Conservation (phyloP, 2,797 vertebrate genomes). For the Micrastur ruficollis region DNA sequence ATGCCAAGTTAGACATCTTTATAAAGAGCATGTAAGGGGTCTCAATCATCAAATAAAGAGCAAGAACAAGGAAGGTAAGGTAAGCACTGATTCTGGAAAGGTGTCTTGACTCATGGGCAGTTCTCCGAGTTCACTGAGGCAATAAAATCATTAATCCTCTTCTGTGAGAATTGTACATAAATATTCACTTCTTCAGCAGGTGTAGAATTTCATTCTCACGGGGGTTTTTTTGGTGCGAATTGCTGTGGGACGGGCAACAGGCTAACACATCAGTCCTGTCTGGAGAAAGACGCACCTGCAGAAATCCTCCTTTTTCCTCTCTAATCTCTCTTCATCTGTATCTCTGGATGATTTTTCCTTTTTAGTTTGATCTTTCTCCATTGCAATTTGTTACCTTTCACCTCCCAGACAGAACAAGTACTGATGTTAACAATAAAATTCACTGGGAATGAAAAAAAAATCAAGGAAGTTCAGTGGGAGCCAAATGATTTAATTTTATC, state of each 20-base stretch:
- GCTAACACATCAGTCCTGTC: neutral
- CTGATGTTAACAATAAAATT: neutral
- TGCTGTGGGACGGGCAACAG: neutral
- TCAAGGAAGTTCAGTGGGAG: neutral
- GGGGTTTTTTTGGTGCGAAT: neutral
- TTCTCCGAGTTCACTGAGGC: neutral
- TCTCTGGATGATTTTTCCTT: neutral
- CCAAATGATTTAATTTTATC: neutral
- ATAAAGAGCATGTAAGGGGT: fast-evolving
- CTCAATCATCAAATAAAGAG: too few relatives aligned
- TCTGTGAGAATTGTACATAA: neutral
- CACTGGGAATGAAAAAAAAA: neutral
- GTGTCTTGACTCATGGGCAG: neutral
- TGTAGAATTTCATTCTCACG: neutral
- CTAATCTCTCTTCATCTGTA: neutral
- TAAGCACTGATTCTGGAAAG: neutral
- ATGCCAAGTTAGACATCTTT: neutral
- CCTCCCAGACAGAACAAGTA: neutral
- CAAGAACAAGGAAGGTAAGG: neutral
- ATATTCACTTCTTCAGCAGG: neutral
- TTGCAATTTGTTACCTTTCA: neutral
- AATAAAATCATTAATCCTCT: neutral
- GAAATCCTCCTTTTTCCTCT: neutral
- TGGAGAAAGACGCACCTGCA: neutral
- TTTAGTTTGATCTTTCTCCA: neutral